Conservation (phyloP, 2,113 vertebrate genomes). For the Cryptotis parvus region DNA sequence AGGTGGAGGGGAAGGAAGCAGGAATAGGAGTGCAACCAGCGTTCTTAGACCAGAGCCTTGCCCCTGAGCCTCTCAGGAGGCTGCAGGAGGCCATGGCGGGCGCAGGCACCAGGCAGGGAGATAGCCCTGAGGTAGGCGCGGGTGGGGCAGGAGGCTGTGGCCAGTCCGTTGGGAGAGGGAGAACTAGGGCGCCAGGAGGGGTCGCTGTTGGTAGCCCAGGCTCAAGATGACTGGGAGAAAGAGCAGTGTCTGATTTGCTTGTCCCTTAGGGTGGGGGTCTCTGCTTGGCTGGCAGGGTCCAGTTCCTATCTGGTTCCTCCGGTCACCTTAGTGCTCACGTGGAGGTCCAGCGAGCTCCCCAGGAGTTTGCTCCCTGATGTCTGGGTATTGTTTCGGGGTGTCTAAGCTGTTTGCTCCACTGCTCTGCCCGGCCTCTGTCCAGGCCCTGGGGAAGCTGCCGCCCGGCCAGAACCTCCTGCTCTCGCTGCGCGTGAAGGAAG, state of each 20-base stretch:
- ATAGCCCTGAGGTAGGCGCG: background rate
- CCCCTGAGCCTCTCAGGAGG: background rate
- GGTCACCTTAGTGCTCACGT: background rate
- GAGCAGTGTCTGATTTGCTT: background rate
- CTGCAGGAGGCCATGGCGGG: background rate
- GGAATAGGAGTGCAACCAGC: no score
- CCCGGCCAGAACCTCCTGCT: constrained; percentile 71
- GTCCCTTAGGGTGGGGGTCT: background rate
- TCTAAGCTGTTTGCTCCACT: background rate
- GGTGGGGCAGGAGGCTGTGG: background rate
- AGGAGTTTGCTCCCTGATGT: background rate
- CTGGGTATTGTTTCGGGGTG: background rate
- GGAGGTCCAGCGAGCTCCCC: background rate
- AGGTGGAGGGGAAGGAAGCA: no score
- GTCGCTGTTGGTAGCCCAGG: no score
- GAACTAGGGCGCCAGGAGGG: no score
- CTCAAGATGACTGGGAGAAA: no score
- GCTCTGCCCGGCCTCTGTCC: background rate
- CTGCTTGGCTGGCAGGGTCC: background rate
- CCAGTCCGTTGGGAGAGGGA: no score
- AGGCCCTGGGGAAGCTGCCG: constrained; percentile 69
- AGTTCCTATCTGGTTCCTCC: background rate
- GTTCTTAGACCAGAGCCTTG: background rate
- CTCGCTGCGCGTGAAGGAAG: constrained; percentile 15
- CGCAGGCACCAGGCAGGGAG: background rate